A percentile compares a stretch with the other conserved stretches of the same genome.
These are phyloP conservation scores for Elachura formosa DNA, from an alignment of 2,113 vertebrate species.

Conservation along the genomic window DNA sequence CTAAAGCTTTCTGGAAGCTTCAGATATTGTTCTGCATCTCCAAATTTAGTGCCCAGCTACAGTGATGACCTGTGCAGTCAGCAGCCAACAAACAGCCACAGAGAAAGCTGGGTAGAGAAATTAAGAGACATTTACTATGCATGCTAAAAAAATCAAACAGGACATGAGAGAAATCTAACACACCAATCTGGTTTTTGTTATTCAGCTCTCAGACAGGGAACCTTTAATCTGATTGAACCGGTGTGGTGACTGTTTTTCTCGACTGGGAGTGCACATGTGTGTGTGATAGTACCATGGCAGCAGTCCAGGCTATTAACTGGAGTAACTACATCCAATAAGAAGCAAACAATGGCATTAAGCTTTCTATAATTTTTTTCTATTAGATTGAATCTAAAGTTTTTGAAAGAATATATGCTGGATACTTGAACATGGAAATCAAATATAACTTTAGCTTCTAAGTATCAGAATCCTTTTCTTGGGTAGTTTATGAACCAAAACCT, in stretches of 20 bases:
- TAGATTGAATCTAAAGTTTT: not conserved
- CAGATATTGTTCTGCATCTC: not conserved
- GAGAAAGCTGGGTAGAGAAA: conserved; percentile 1
- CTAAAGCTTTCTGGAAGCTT: not conserved
- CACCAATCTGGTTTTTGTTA: conserved; percentile 26
- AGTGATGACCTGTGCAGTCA: not conserved
- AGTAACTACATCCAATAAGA: conserved; percentile 26
- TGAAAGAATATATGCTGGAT: not conserved
- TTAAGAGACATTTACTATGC: not conserved
- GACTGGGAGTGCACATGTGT: conserved; percentile 4
- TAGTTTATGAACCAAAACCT: not conserved
- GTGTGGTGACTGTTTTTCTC: conserved; percentile 41
- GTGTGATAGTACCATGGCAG: not conserved
- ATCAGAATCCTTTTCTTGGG: not conserved
- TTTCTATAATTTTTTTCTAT: not conserved
- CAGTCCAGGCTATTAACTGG: conserved; percentile 41
- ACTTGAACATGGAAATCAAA: not conserved
- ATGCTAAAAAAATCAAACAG: not conserved
- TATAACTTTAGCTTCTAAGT: not conserved
- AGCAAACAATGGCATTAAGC: conserved; percentile 14
- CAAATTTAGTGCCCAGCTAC: not conserved
- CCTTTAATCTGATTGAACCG: conserved; percentile 45
- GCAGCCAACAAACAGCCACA: not conserved
- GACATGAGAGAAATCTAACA: not conserved
- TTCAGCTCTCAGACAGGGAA: conserved; percentile 31